phyloP scores from a whole-genome alignment of 1,140 invertebrate species.

The Probaryconus sp. region DNA sequence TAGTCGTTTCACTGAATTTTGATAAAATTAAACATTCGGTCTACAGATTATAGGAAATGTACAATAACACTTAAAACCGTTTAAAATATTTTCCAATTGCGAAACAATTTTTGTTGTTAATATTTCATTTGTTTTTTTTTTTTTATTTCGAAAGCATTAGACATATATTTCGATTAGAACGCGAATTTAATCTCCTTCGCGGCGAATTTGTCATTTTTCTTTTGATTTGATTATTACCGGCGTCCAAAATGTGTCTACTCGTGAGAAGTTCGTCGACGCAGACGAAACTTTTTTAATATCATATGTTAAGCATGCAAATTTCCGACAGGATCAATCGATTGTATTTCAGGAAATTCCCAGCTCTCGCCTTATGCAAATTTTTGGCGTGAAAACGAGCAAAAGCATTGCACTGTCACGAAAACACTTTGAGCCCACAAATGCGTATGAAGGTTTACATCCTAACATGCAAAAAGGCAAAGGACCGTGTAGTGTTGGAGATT shows the following conservation, averaged over 20 bases:
- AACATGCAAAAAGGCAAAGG: constrained; percentile 8
- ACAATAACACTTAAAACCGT: too few species aligned
- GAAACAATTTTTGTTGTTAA: constrained; percentile 24
- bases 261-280: constrained; percentile 41
- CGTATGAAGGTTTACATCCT: constrained; percentile 20
- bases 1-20: not conserved
- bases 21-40: constrained; percentile 6
- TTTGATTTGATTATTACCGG: constrained; percentile 48
- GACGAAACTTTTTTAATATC: constrained; percentile 60
- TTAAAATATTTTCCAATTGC: too few species aligned
- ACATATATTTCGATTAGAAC: too few species aligned
- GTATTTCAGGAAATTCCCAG: constrained; percentile 44
- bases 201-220: constrained; percentile 43
- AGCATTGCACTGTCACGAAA: constrained; percentile 50
- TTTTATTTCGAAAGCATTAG: not conserved
- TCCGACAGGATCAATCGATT: constrained; percentile 55
- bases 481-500: not conserved
- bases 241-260: constrained; percentile 41
- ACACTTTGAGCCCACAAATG: constrained; percentile 40
- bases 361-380: constrained; percentile 43
- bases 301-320: constrained; percentile 61
- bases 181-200: constrained; percentile 34
- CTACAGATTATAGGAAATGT: too few species aligned
- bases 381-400: constrained; percentile 33
- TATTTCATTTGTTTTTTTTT: constrained; percentile 22